Conservation (phyloP, 2,113 vertebrate species). For the Gobiocypris rarus region DNA sequence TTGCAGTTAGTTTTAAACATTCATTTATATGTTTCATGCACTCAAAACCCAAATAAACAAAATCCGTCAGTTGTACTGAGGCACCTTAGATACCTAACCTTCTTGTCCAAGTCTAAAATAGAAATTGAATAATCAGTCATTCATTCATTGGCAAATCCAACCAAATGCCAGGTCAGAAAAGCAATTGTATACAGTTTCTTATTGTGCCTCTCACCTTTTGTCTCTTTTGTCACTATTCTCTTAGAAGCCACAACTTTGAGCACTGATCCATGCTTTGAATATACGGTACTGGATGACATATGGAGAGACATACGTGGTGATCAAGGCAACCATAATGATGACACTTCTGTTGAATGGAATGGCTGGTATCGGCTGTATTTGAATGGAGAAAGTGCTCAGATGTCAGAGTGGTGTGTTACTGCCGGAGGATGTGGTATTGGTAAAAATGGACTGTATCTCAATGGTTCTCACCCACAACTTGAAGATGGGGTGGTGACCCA, state of each 20-base stretch:
- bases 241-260: neutral
- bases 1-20: neutral
- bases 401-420: constrained; percentile 15
- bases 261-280: neutral
- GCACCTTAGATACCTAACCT: neutral
- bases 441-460: constrained; percentile 28
- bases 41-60: neutral
- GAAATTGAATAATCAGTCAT: neutral
- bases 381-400: constrained; percentile 1
- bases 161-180: neutral
- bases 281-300: neutral
- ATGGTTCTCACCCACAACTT: constrained; percentile 35
- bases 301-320: neutral
- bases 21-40: neutral
- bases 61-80: too few relatives aligned
- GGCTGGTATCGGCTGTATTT: constrained; percentile 31
- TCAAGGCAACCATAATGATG: too few relatives aligned
- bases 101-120: neutral
- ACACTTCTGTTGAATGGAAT: neutral
- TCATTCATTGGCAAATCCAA: neutral
- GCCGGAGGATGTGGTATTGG: neutral
- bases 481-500: constrained; percentile 25
- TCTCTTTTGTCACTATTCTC: neutral
- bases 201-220: neutral
- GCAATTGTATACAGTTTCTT: neutral